Conservation (phyloP, 2,797 vertebrate species). For the Sparus aurata region DNA sequence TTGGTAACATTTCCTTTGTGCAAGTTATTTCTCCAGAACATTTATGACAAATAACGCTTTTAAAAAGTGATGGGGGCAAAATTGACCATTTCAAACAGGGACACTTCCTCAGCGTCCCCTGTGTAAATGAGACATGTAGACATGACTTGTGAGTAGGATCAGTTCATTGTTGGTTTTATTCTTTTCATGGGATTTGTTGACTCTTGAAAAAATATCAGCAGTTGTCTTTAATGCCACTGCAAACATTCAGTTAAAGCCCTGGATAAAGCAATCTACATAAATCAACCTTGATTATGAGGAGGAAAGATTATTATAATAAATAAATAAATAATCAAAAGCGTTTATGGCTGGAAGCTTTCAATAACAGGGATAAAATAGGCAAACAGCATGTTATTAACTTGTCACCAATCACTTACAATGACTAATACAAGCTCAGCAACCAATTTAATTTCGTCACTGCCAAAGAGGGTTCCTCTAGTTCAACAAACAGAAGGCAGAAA, state of each 20-base stretch:
- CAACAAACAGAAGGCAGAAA: background rate
- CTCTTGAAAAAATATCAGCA: background rate
- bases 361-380: background rate
- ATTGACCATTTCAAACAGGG: too few species aligned
- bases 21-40: too few species aligned
- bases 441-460: background rate
- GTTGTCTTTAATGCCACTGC: constrained; percentile 3
- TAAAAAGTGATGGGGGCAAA: too few species aligned
- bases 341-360: background rate
- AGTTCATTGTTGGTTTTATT: background rate
- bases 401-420: constrained; percentile 13
- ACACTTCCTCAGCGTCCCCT: too few species aligned
- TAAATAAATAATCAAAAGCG: too few species aligned
- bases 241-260: constrained; percentile 5
- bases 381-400: background rate
- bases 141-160: background rate
- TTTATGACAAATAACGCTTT: too few species aligned
- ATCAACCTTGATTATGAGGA: background rate
- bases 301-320: background rate
- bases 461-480: background rate
- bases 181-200: constrained; percentile 1
- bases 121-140: too few species aligned
- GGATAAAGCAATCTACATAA: background rate
- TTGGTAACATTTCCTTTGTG: background rate
- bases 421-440: constrained; percentile 11